Evolutionary conservation across 2,888 invertebrate species (phyloP).

Genomic region (Galerucella pusilla): DNA sequence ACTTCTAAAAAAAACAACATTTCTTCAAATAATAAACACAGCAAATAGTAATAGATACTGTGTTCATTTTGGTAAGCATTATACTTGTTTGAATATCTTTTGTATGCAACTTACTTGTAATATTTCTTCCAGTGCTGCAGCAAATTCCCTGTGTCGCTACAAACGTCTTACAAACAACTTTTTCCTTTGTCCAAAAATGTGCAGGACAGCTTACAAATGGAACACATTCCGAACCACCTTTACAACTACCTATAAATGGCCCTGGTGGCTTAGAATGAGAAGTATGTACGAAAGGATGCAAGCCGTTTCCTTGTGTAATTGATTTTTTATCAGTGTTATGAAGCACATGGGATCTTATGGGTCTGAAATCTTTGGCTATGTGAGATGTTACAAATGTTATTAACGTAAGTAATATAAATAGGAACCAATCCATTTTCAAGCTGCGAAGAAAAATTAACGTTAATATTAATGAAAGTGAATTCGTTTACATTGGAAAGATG

Average conservation of each 20-base stretch:
- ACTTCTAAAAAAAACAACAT: constrained; percentile 27
- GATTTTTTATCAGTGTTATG: constrained; percentile 11
- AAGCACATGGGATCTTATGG: constrained; percentile 13
- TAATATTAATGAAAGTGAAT: background rate
- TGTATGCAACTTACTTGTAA: constrained; percentile 63
- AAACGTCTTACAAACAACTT: constrained; percentile 67
- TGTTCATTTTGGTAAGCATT: no score
- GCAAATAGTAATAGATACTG: no score
- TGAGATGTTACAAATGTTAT: background rate
- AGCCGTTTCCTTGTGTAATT: background rate
- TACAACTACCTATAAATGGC: constrained; percentile 61
- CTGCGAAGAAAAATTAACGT: background rate
- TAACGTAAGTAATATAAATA: background rate
- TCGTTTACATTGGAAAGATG: no score
- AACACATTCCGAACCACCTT: constrained; percentile 69
- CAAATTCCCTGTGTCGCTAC: constrained; percentile 69
- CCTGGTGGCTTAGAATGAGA: constrained; percentile 14
- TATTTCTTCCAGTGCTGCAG: constrained; percentile 72
- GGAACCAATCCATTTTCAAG: constrained; percentile 12
- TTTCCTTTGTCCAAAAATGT: constrained; percentile 63
- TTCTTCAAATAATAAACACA: no score
- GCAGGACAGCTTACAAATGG: constrained; percentile 76
- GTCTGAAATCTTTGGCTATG: constrained; percentile 11
- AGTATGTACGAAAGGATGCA: background rate
- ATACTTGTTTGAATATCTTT: no score